A percentile compares a stretch with the other conserved stretches of the same genome.
Conservation (phyloP, 2,113 vertebrate species). For the Ifrita kowaldi region DNA sequence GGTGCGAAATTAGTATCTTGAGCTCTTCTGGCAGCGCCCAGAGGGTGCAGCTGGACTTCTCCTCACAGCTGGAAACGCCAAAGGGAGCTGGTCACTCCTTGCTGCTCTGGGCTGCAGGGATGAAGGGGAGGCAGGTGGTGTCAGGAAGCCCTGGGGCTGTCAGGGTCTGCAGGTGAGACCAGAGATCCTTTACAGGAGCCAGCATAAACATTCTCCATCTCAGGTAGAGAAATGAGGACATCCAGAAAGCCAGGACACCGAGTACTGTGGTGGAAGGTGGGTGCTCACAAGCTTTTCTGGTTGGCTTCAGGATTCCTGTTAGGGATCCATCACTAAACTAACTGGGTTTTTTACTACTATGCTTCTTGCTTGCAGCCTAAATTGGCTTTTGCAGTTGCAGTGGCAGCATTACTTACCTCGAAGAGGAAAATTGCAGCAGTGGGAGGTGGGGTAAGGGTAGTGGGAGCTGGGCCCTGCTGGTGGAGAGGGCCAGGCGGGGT, state of each 20-base stretch:
- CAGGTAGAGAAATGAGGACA: neutral
- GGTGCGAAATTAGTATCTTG: neutral
- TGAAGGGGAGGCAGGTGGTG: neutral
- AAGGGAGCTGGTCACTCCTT: neutral
- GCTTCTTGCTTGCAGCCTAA: neutral
- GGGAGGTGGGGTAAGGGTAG: neutral
- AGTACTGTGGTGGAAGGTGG: rapidly evolving
- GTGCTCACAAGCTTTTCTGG: neutral
- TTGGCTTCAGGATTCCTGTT: neutral
- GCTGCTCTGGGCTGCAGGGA: neutral
- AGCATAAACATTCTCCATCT: neutral
- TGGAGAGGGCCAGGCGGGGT: neutral
- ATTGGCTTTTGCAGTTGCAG: neutral
- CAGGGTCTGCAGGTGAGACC: neutral
- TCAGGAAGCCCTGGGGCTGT: neutral
- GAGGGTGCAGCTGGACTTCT: neutral
- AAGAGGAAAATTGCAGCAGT: neutral
- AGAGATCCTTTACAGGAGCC: neutral
- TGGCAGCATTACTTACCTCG: neutral
- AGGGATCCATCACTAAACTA: neutral
- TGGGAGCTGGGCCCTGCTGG: neutral
- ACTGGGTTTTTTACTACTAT: neutral
- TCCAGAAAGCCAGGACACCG: neutral
- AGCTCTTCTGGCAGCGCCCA: neutral
- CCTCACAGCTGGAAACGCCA: neutral